Base-by-base conservation (phyloP, 35 echinoderm and acorn worm genomes). In the Amphiura filiformis region DNA sequence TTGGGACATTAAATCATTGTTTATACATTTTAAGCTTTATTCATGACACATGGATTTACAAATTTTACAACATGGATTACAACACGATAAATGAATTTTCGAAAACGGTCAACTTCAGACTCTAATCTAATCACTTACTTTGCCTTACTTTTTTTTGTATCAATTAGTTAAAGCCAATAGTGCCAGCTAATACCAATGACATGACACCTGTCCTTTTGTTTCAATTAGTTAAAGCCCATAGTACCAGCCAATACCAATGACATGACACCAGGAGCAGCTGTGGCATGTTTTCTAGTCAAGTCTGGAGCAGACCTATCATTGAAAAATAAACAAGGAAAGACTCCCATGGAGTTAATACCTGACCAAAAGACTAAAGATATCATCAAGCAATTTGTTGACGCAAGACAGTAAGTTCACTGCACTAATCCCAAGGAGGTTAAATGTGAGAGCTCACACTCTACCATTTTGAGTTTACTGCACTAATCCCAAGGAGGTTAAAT, bases 201-300 rank as follows among this genome's bases (percentile, higher is more conserved):
- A 75, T 88, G 28, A 78, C 85, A 18, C 49, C 90, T 4, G 90
- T n/a, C n/a, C n/a, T n/a, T n/a, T n/a, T n/a, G n/a, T n/a, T n/a
- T n/a, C n/a, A n/a, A n/a, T n/a, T n/a, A 95, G 94, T 86, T 95
- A 23, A 90, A 88, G 47, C 56, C 94, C 20, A 86, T 81, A 9
- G 77, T 95, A 15, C 52, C 77, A 44, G 76, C 65, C n/a, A 86
- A 86, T 22, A 56, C 79, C 35, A 85, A 85, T 61, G 83, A 80
- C 78, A 75, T 88, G 28, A 78, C 85, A 18, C 49, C 90, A 15
- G 90, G 94, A 32, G 79, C 87, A 39, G 90, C 84, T 32, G 57
- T 91, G 7, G 93, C 90, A 0, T 94, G 96, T 78, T 99, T 86
- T 76, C 61, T 99, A 26, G 88, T 94, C 39, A 76, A 94, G 32